phyloP scores from a whole-genome alignment of 2,888 invertebrate species.

The Arctia plantaginis region DNA sequence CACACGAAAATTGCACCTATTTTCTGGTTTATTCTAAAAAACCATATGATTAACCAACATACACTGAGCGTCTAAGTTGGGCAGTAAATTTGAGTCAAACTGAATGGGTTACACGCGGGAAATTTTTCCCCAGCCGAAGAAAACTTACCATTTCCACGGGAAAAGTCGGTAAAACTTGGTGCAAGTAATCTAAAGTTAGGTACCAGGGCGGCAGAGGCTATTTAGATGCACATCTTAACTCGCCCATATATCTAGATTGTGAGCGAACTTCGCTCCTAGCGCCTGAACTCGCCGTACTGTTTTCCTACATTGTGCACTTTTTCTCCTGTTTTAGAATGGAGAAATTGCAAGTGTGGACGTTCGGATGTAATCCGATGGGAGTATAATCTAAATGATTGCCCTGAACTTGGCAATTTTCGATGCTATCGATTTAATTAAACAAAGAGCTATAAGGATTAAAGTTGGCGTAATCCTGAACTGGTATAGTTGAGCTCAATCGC shows the following conservation, averaged over 20 bases:
- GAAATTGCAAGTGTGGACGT: slow-evolving; percentile 67
- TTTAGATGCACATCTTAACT: slow-evolving; percentile 87
- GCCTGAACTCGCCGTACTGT: slow-evolving; percentile 49
- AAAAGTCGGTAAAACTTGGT: slow-evolving; percentile 79
- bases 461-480: slow-evolving; percentile 38
- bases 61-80: slow-evolving; percentile 68
- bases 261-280: slow-evolving; percentile 67
- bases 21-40: slow-evolving; percentile 38
- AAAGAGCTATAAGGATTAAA: slow-evolving; percentile 47
- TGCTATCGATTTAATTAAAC: slow-evolving; percentile 67
- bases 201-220: slow-evolving; percentile 83
- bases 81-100: slow-evolving; percentile 79
- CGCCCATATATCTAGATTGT: slow-evolving; percentile 85
- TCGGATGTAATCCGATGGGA: slow-evolving; percentile 66
- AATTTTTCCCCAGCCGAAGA: slow-evolving; percentile 60
- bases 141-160: slow-evolving; percentile 71
- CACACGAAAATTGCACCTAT: slow-evolving; percentile 6
- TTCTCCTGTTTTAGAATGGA: slow-evolving; percentile 47
- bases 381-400: slow-evolving; percentile 61
- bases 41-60: slow-evolving; percentile 58
- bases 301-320: slow-evolving; percentile 49
- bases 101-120: slow-evolving; percentile 77
- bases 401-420: slow-evolving; percentile 54
- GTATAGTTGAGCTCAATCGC: slow-evolving; percentile 29
- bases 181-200: slow-evolving; percentile 87